Evolutionary conservation across 2,797 vertebrate species (phyloP).

Genomic region (Coregonus sp.): DNA sequence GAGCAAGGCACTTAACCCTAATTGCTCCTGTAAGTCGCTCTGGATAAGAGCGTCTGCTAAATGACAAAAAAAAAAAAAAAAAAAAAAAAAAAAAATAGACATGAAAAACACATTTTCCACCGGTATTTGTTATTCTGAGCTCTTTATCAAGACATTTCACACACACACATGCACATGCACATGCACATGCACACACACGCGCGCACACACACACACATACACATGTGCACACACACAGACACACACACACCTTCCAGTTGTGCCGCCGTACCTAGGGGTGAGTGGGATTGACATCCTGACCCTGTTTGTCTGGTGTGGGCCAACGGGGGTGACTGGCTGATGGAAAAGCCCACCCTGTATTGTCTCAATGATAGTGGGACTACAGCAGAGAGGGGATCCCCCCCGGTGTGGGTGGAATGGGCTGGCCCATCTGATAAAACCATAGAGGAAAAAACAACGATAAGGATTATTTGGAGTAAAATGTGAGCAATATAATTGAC

Average conservation of each 20-base stretch:
- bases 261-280: slow-evolving; percentile 57
- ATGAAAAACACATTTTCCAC: neutral
- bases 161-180: neutral
- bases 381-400: slow-evolving; percentile 44
- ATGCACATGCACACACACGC: too few species aligned
- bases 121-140: neutral
- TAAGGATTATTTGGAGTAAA: slow-evolving; percentile 48
- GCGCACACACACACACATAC: slow-evolving; percentile 22
- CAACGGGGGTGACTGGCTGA: slow-evolving; percentile 39
- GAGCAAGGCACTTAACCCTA: too few species aligned
- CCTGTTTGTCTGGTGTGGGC: slow-evolving; percentile 59
- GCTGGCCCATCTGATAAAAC: slow-evolving; percentile 29
- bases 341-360: slow-evolving; percentile 63
- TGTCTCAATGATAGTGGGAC: slow-evolving; percentile 57
- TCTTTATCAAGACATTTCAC: neutral
- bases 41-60: too few species aligned
- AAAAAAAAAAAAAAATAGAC: too few species aligned
- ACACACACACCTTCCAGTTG: too few species aligned
- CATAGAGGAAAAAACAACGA: slow-evolving; percentile 34
- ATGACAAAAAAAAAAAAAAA: too few species aligned
- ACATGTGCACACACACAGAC: neutral
- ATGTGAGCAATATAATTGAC: slow-evolving; percentile 41
- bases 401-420: slow-evolving; percentile 36
- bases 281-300: slow-evolving; percentile 58
- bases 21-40: too few species aligned